Evolutionary conservation across 2,797 vertebrate genomes (phyloP), one percentile per base, ranked within the genome.

Genomic region (Myotis daubentonii): DNA sequence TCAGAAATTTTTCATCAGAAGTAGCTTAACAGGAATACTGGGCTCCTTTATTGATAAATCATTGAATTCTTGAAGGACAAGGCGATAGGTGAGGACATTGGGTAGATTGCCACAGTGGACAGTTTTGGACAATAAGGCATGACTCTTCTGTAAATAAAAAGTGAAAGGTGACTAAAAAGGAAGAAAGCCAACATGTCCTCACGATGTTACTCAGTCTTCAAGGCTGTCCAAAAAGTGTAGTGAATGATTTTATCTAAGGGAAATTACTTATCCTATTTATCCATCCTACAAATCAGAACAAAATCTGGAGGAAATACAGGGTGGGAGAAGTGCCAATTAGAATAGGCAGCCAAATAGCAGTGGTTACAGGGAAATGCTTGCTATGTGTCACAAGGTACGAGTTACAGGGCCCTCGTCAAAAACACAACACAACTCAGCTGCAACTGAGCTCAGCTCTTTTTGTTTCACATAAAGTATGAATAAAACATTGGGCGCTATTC

Each of bases 401-500:
- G 74, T 70, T 51, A 78, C 13, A 55, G 51, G 44, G 11, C 19
- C 62, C n/a, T 71, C 11, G 3, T 71, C 53, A 94, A 88, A 91
- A 93, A 17, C 8, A 6, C 41, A 94, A 36, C 62, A 66, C 66
- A 51, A 33, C 38, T 47, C 85, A 62, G 82, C 47, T 72, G 44
- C 44, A 44, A 44, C 84, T 91, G 30, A 90, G 55, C 36, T 76
- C 87, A 88, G 49, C 33, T 82, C 53, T 90, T 51, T 25, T 83
- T 44, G 20, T 78, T 89, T 93, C 53, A 86, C 70, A 25, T 75
- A 53, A 80, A 95, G 51, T 25, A 95, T 92, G 87, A 95, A 94
- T 95, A 95, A 95, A 93, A 95, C 62, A 96, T 78, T 57, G 72
- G 57, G 22, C 16, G n/a, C 53, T 79, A 44, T 94, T 94, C 96